Evolutionary conservation across 2,888 invertebrate genomes (phyloP), one percentile per base, ranked within the genome.

Genomic region (Unio delphinus): DNA sequence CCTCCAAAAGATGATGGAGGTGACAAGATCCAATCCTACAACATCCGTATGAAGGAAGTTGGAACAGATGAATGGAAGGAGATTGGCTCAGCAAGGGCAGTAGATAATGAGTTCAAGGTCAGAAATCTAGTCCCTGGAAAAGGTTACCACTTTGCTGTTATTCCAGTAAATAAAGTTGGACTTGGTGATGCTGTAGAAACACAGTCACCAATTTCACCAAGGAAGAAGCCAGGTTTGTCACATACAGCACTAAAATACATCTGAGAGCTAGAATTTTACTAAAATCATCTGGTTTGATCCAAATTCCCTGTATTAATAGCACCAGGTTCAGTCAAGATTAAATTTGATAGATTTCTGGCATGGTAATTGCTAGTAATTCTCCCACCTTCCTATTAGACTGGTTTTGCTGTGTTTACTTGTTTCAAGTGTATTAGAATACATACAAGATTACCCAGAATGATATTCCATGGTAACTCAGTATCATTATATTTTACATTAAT

Each of bases 21-120:
- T n/a, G 79, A 87, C 28, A 86, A 87, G 62, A 83, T 90, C 73
- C 87, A 85, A 34, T 85, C 82, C n/a, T 90, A 89, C 80, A 75
- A 83, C 55, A 75, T 90, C 23, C 87, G 87, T 66, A 72, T 84
- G 68, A 81, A 80, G 58, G 96, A 96, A 68, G 95, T 96, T 55
- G 96, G 73, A 58, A 75, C 74, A 61, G 75, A 74, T 28, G 71
- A 96, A 11, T 98, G 98, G 98, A 92, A 97, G 88, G 92, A 96
- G 70, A 96, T 97, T 76, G 94, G 95, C 88, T 95, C 95, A 85
- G 96, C 97, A 95, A 97, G 97, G 90, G 75, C 82, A 55, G 80
- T 83, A 71, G 82, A 85, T 64, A 84, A 80, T 63, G 78, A 83
- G 34, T 80, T 81, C 72, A 83, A 84, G 28, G 86, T 86, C 18